Conservation (phyloP, 2,888 invertebrate genomes). For the Conops quadrifasciatus region DNA sequence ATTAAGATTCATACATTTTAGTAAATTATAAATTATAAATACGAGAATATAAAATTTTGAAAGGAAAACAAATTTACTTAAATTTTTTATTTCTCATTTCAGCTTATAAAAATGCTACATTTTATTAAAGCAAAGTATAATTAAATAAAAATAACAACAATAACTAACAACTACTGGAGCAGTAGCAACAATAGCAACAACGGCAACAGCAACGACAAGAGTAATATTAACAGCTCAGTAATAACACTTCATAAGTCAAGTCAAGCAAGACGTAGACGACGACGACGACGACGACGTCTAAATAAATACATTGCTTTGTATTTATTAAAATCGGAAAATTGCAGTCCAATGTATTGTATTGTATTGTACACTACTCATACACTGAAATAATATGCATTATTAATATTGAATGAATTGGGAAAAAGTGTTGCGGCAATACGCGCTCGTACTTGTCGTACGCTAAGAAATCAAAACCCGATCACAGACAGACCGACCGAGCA, state of each 20-base stretch:
- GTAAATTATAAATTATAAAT: too few species aligned
- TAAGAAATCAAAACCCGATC: constrained; percentile 41
- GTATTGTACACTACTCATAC: constrained; percentile 1
- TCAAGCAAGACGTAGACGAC: constrained; percentile 39
- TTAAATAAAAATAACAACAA: background rate
- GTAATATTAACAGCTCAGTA: constrained; percentile 42
- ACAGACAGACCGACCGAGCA: constrained; percentile 41
- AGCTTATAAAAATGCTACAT: background rate
- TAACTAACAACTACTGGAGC: constrained; percentile 39
- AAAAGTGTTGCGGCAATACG: constrained; percentile 22
- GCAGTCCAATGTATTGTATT: constrained; percentile 4
- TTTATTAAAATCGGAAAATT: constrained; percentile 32
- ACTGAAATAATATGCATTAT: constrained; percentile 13
- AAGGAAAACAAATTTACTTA: too few species aligned
- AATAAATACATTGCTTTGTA: constrained; percentile 26
- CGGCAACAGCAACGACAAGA: constrained; percentile 44
- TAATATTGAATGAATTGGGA: constrained; percentile 33
- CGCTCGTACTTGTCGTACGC: constrained; percentile 17
- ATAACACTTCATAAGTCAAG: too few species aligned
- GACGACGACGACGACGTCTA: constrained; percentile 28
- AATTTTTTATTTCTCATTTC: background rate
- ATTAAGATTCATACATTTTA: too few species aligned
- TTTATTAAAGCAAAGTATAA: background rate
- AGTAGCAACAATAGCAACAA: constrained; percentile 45
- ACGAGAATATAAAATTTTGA: background rate